Conservation (phyloP, 2,888 invertebrate genomes). For the Ophion ellenae region DNA sequence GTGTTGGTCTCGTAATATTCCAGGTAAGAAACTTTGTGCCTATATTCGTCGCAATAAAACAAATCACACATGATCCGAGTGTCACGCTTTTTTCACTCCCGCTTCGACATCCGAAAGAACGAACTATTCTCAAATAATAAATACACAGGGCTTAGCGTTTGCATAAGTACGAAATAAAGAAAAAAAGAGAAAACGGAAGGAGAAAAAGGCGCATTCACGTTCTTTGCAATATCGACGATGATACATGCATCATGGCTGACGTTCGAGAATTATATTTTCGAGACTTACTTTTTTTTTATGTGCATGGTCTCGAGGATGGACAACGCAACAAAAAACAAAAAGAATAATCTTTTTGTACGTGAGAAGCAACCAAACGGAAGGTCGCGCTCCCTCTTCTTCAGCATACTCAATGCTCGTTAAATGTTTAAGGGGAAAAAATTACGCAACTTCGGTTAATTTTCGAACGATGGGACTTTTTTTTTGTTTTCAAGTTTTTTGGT, state of each 20-base stretch:
- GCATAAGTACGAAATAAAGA: conserved; percentile 57
- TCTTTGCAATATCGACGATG: not conserved
- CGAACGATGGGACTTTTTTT: too few species aligned
- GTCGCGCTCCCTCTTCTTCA: not conserved
- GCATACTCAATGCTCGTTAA: conserved; percentile 60
- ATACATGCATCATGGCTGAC: conserved; percentile 46
- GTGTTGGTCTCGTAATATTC: too few species aligned
- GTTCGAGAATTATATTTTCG: conserved; percentile 71
- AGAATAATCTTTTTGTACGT: too few species aligned
- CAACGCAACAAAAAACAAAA: too few species aligned
- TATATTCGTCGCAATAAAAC: too few species aligned
- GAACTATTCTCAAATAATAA: conserved; percentile 66
- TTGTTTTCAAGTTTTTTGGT: too few species aligned
- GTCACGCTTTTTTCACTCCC: too few species aligned
- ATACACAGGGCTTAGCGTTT: conserved; percentile 49
- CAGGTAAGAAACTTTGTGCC: too few species aligned
- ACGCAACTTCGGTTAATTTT: conserved; percentile 8
- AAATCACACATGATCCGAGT: too few species aligned
- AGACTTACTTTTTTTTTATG: conserved; percentile 54
- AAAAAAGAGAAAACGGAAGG: not conserved
- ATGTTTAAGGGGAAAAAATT: conserved; percentile 66
- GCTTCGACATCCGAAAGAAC: not conserved
- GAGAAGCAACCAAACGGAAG: not conserved
- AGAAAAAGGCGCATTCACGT: not conserved
- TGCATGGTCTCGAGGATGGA: too few species aligned